phyloP scores from a whole-genome alignment of 2,888 invertebrate genomes.

The Junonia oenone region DNA sequence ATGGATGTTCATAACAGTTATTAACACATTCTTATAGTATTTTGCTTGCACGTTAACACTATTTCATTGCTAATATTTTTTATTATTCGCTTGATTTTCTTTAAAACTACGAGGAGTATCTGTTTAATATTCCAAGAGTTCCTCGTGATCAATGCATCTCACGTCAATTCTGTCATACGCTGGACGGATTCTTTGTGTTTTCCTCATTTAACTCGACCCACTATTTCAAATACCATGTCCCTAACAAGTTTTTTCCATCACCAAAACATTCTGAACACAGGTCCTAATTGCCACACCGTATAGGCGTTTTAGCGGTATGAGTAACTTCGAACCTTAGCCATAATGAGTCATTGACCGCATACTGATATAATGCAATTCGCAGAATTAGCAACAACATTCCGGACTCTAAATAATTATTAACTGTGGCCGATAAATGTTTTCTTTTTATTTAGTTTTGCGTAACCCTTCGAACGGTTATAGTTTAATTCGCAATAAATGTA shows the following conservation, averaged over 20 bases:
- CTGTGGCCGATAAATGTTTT: not conserved
- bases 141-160: not conserved
- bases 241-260: not conserved
- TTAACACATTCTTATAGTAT: no score
- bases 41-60: no score
- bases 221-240: not conserved
- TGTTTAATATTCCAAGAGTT: no score
- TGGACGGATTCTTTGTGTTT: not conserved
- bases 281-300: constrained; percentile 9
- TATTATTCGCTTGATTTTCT: no score
- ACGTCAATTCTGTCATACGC: not conserved
- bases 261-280: not conserved
- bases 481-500: not conserved
- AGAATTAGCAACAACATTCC: constrained; percentile 24
- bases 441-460: not conserved
- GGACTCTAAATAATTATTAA: constrained; percentile 10
- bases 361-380: constrained; percentile 30
- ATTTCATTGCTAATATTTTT: no score
- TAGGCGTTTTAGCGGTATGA: constrained; percentile 35
- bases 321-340: constrained; percentile 40
- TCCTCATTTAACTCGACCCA: not conserved
- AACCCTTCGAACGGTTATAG: not conserved
- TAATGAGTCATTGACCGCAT: constrained; percentile 47
- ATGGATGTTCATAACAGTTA: no score
- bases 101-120: no score